Evolutionary conservation across 2,113 vertebrate species (phyloP), one percentile per base, ranked within the genome.

Genomic region (Notiomystis cincta): DNA sequence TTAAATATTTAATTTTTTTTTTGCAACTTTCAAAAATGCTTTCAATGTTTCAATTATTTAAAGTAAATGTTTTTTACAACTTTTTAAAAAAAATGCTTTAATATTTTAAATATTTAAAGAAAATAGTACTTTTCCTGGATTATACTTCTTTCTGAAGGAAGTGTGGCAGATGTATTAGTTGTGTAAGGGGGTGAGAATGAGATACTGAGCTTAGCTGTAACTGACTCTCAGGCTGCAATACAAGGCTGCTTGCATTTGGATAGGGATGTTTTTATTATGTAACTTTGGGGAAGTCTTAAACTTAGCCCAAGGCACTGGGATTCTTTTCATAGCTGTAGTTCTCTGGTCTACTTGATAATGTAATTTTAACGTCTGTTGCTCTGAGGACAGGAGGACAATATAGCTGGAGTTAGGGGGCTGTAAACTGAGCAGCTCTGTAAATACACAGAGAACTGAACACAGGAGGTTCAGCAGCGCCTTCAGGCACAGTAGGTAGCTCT

Each of bases 21-120:
- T 73, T 73, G 56, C 33, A 35, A 12, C 30, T 42, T 77, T 38
- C 33, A 45, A 35, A 31, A 45, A 35, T 44, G 40, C 45, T 45
- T 65, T 45, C 45, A 33, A n/a, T 65, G 42, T 45, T 65, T 50
- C 76, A 84, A 65, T 65, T 94, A 88, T 92, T 92, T 92, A 82
- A 82, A 60, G 65, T 45, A 67, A 24, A 14, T n/a, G n/a, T 42
- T 72, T 72, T 54, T 54, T 56, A 56, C 50, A 42, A 14, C 23
- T 57, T 73, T 33, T 57, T 7, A 3, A 38, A 23, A 37, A 37
- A 60, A 18, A 40, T n/a, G 25, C 44, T 44, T 37, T 72, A 54
- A 40, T 73, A 23, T 56, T 64, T 73, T 82, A 85, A 78, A 44
- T 95, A 90, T 95, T 95, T 94, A 84, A 89, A 70, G 72, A 86